Conservation (phyloP, 2,888 invertebrate species). For the Amaurobius ferox region DNA sequence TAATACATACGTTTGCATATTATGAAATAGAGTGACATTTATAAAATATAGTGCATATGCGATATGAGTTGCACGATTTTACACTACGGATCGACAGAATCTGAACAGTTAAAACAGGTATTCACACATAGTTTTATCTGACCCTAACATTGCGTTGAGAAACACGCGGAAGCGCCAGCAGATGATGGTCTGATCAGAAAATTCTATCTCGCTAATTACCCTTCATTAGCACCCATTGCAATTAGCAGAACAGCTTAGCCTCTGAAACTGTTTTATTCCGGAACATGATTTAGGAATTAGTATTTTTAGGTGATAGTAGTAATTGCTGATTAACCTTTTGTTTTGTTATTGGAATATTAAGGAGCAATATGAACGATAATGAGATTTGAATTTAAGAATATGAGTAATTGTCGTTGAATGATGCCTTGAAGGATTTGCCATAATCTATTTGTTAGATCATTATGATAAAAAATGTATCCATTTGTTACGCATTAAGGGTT, state of each 20-base stretch:
- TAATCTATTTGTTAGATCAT: neutral
- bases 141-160: neutral
- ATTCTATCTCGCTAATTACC: conserved; percentile 60
- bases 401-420: neutral
- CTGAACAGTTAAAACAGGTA: too few species aligned
- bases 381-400: neutral
- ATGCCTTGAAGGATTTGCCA: neutral
- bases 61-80: too few species aligned
- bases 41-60: too few species aligned
- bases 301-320: conserved; percentile 32
- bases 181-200: conserved; percentile 20
- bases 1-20: too few species aligned
- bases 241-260: conserved; percentile 31
- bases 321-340: conserved; percentile 39
- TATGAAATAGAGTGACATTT: too few species aligned
- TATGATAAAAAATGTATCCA: neutral
- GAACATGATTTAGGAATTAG: conserved; percentile 32
- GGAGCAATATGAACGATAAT: conserved; percentile 14
- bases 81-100: too few species aligned
- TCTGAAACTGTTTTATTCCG: conserved; percentile 21
- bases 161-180: too few species aligned
- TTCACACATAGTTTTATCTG: too few species aligned
- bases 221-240: conserved; percentile 61
- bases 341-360: conserved; percentile 2
- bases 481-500: neutral